Conservation (phyloP, 2,113 vertebrate genomes). For the Gavia stellata region DNA sequence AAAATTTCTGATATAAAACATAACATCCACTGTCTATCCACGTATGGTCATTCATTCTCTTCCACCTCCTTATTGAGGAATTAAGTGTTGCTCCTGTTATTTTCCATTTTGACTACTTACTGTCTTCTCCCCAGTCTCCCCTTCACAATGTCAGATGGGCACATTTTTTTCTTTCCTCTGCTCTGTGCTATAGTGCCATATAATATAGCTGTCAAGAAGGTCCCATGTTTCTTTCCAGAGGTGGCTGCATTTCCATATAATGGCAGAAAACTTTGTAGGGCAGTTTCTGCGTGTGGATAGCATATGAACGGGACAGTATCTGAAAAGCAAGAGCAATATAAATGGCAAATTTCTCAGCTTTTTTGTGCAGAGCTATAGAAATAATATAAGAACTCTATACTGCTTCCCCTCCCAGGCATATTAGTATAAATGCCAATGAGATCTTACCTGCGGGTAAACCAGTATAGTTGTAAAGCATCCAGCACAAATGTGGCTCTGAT, state of each 20-base stretch:
- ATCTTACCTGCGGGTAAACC: background rate
- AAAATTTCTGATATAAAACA: background rate
- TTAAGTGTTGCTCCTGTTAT: background rate
- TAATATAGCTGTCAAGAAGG: background rate
- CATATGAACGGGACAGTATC: fast-evolving
- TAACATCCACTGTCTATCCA: fast-evolving
- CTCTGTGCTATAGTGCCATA: background rate
- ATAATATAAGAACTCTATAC: background rate
- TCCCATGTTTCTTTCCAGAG: background rate
- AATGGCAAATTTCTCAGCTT: background rate
- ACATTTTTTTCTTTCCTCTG: fast-evolving
- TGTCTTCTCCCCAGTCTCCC: background rate
- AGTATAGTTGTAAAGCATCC: background rate
- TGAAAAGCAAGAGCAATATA: background rate
- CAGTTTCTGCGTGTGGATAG: background rate
- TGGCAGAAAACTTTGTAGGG: background rate
- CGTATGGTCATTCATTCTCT: background rate
- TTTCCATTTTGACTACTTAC: background rate
- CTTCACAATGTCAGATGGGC: background rate
- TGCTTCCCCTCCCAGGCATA: background rate
- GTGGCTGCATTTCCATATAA: background rate
- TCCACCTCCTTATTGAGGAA: background rate
- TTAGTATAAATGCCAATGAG: conserved; percentile 26
- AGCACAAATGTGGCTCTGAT: conserved; percentile 14
- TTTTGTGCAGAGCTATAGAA: background rate